Base-by-base conservation (phyloP, 2,888 invertebrate genomes). In the Neelides folsomi region DNA sequence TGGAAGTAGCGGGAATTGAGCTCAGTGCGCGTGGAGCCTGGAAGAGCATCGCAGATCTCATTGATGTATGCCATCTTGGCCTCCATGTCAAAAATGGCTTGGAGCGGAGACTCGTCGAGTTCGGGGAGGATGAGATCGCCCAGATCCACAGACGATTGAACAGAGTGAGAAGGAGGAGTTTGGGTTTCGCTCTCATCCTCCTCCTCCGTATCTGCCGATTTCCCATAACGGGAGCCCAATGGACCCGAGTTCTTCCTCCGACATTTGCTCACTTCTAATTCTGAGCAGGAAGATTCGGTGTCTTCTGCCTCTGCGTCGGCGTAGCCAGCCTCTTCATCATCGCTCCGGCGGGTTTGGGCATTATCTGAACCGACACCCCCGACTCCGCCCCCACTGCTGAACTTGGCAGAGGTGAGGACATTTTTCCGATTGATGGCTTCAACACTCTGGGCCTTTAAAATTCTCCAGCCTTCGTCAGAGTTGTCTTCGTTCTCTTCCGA, bases 341-440 rank as follows among this genome's bases (percentile, higher is more conserved):
- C 64, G 69, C 81, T 79, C 67, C 82, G 81, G 58, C 83, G 75
- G 66, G 83, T 78, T 59, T 82, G 75, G 43, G 83, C 79, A 41
- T 82, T 82, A 46, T 82, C 80, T 27, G 77, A 75, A 65, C 82
- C 82, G 51, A 84, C 83, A 13, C 20, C 50, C 10, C 20, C 38
- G 16, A 42, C 43, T 63, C 80, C 77, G 7, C 58, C 59, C 10
- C 86, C 88, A 68, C 85, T 86, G 66, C 87, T 79, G 68, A 84
- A 85, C 71, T 85, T 83, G 1, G 88, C 86, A 45, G 86, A 87
- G 18, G 87, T 85, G 48, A 89, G 73, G 60, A 89, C 87, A 68
- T 87, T 88, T 70, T 86, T 83, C 49, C 88, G 77, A 69, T 87
- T 88, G 58, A 86, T 81, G 1, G 85, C 85, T 69, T 86, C 86